Percentiles rank a stretch among this genome's conserved stretches.
Conservation (phyloP, 1,140 invertebrate species). For the Hormaphis cornu region DNA sequence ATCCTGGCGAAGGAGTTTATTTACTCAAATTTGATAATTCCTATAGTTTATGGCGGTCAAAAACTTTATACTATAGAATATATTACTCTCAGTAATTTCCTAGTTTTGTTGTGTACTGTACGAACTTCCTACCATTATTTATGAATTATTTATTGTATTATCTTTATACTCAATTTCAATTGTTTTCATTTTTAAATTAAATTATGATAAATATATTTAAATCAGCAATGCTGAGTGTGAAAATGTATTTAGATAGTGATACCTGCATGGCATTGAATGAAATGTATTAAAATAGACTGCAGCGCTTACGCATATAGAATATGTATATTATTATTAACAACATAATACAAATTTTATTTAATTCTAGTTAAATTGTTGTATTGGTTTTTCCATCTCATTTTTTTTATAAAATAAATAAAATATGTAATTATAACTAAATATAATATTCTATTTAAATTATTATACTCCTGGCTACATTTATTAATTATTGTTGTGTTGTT, state of each 20-base stretch:
- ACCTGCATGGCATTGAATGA: neutral
- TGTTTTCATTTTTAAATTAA: neutral
- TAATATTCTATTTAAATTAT: no score
- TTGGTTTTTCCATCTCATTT: no score
- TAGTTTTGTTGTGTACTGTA: neutral
- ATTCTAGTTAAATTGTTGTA: no score
- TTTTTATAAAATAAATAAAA: no score
- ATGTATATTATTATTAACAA: no score
- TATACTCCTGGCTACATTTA: no score
- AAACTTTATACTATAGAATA: slow-evolving; percentile 96
- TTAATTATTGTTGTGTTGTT: no score
- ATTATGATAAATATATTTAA: neutral
- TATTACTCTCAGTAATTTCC: slow-evolving; percentile 73
- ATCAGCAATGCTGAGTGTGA: neutral
- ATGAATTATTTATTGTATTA: neutral
- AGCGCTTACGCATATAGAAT: no score
- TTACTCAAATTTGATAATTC: slow-evolving; percentile 99
- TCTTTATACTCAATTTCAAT: neutral
- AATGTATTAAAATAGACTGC: no score
- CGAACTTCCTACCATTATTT: neutral
- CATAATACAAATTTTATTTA: no score
- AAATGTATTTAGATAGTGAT: neutral
- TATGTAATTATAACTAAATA: no score
- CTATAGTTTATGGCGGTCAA: slow-evolving; percentile 97
- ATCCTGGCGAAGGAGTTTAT: slow-evolving; percentile 95